A percentile compares a stretch with the other conserved stretches of the same genome.
These are phyloP conservation scores for Pitangus sulphuratus DNA, from an alignment of 2,797 vertebrate species.

Conservation along the genomic window DNA sequence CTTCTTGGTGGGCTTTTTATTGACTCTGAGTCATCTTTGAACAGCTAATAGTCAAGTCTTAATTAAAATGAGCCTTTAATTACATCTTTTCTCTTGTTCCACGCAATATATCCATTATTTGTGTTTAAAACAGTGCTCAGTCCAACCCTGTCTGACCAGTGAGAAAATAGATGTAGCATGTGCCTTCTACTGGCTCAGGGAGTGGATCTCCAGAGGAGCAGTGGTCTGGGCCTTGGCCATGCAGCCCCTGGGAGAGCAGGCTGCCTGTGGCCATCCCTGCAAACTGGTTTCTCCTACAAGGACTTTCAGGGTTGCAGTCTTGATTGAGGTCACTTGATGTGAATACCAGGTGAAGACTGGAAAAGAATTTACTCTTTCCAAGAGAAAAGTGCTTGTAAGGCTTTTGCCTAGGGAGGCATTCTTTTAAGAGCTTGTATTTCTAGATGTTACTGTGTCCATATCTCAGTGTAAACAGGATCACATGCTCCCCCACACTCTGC, in stretches of 20 bases:
- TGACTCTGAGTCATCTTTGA: conserved; percentile 1
- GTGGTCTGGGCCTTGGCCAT: not conserved
- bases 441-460: not conserved
- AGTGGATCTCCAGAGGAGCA: not conserved
- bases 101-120: not conserved
- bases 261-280: not conserved
- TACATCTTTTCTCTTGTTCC: not conserved
- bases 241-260: not conserved
- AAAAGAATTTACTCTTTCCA: not conserved
- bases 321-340: not conserved
- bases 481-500: not conserved
- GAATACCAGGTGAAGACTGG: not conserved
- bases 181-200: not conserved
- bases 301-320: not conserved
- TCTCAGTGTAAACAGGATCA: not conserved
- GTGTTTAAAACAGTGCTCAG: not conserved
- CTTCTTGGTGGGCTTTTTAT: not conserved
- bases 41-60: not conserved
- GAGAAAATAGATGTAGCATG: not conserved
- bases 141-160: not conserved
- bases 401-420: conserved; percentile 26
- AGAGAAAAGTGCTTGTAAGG: not conserved
- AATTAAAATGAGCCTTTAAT: conserved; percentile 28
- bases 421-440: not conserved
- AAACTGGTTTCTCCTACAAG: not conserved